Percentiles rank a stretch among this genome's conserved stretches.
phyloP scores from a whole-genome alignment of 2,888 invertebrate genomes.

The Agrotis segetum region DNA sequence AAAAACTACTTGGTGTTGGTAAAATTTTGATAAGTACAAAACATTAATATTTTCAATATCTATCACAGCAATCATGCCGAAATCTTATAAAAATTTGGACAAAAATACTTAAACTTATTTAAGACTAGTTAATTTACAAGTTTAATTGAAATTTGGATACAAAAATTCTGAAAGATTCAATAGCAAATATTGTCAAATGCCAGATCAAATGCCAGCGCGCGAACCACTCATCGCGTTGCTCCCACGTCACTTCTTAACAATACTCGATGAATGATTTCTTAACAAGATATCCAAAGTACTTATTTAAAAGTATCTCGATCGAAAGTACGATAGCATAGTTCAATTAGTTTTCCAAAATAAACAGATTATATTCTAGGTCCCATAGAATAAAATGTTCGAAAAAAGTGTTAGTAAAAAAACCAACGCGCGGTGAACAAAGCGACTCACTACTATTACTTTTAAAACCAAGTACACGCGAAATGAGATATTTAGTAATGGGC shows the following conservation, averaged over 20 bases:
- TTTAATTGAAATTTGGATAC: slow-evolving; percentile 68
- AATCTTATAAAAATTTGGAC: slow-evolving; percentile 77
- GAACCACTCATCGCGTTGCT: slow-evolving; percentile 18
- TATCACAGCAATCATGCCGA: slow-evolving; percentile 78
- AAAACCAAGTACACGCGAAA: slow-evolving; percentile 60
- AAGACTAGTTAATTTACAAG: slow-evolving; percentile 82
- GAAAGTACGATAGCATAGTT: slow-evolving; percentile 44
- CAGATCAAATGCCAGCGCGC: slow-evolving; percentile 65
- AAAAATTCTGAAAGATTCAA: slow-evolving; percentile 69
- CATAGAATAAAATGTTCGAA: slow-evolving; percentile 61
- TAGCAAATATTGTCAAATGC: slow-evolving; percentile 67
- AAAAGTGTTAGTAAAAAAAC: slow-evolving; percentile 66
- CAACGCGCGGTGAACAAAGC: slow-evolving; percentile 63
- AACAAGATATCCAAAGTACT: slow-evolving; percentile 51
- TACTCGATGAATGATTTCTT: slow-evolving; percentile 45
- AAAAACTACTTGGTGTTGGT: slow-evolving; percentile 62
- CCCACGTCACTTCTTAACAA: slow-evolving; percentile 36
- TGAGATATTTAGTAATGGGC: slow-evolving; percentile 55
- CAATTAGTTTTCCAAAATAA: slow-evolving; percentile 59
- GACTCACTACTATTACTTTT: slow-evolving; percentile 55
- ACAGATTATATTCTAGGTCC: slow-evolving; percentile 63
- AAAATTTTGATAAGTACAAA: slow-evolving; percentile 77
- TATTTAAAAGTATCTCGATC: slow-evolving; percentile 52
- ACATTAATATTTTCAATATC: slow-evolving; percentile 73
- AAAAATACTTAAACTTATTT: slow-evolving; percentile 77